Evolutionary conservation across 2,888 invertebrate genomes (phyloP).

Genomic region (Microctonus aethiopoides): DNA sequence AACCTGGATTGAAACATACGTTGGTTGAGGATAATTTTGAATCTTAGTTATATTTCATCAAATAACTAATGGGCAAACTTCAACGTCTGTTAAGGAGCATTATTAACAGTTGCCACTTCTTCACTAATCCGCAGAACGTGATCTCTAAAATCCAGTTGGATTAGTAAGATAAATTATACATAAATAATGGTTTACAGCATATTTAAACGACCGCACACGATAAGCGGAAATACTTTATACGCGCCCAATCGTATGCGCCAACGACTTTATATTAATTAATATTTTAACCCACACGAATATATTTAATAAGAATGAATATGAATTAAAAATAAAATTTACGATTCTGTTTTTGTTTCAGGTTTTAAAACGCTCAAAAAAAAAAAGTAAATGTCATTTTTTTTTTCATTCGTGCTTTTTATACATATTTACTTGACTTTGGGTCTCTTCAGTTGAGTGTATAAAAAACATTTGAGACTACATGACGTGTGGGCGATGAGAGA

Average conservation of each 20-base stretch:
- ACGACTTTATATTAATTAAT: background rate
- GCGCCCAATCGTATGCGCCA: background rate
- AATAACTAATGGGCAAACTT: too few species aligned
- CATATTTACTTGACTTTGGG: background rate
- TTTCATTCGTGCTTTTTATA: too few species aligned
- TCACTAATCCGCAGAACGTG: conserved; percentile 49
- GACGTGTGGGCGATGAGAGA: background rate
- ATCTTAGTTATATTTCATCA: too few species aligned
- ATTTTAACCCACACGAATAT: background rate
- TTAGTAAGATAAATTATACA: conserved; percentile 40
- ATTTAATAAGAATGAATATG: too few species aligned
- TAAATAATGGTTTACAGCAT: conserved; percentile 38
- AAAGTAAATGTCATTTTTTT: background rate
- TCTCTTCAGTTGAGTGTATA: background rate
- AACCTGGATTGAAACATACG: too few species aligned
- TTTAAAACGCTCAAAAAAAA: too few species aligned
- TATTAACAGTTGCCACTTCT: background rate
- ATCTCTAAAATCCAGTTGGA: conserved; percentile 49
- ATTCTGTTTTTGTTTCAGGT: background rate
- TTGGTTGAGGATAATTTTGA: too few species aligned
- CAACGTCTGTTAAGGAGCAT: too few species aligned
- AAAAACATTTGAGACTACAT: background rate
- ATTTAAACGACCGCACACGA: conserved; percentile 46
- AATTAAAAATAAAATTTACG: background rate
- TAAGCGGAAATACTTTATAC: conserved; percentile 36